Conservation (phyloP, 2,888 invertebrate genomes). For the Anoncus sp. region DNA sequence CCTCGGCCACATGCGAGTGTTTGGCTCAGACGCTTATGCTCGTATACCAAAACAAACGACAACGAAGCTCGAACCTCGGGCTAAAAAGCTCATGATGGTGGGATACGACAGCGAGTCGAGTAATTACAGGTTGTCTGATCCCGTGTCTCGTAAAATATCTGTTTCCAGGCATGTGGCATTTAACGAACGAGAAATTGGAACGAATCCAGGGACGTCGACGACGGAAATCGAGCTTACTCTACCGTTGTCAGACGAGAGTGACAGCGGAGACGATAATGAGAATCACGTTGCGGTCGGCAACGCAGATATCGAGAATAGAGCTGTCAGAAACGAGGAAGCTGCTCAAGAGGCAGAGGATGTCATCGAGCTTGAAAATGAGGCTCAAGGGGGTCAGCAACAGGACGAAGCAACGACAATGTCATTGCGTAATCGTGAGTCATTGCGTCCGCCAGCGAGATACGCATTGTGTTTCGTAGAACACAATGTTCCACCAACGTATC, state of each 20-base stretch:
- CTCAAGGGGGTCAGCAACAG: constrained; percentile 1
- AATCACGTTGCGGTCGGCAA: too few relatives aligned
- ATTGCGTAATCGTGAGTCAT: constrained; percentile 33
- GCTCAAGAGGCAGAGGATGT: constrained; percentile 11
- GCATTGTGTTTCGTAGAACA: constrained; percentile 44
- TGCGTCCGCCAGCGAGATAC: constrained; percentile 42
- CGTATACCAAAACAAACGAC: constrained; percentile 65
- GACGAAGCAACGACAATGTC: constrained; percentile 11
- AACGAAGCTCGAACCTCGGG: constrained; percentile 48
- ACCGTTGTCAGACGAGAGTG: constrained; percentile 29
- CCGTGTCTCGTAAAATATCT: constrained; percentile 20
- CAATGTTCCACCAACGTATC: constrained; percentile 32
- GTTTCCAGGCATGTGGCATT: constrained; percentile 30
- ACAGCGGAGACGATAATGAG: constrained; percentile 20
- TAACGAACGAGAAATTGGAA: constrained; percentile 18
- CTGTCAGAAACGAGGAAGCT: constrained; percentile 7
- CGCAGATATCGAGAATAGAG: constrained; percentile 16
- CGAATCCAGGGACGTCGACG: background rate
- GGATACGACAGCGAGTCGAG: constrained; percentile 23
- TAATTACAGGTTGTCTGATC: constrained; percentile 43
- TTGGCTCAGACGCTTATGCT: constrained; percentile 66
- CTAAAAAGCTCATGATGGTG: constrained; percentile 36
- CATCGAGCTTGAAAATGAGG: constrained; percentile 36
- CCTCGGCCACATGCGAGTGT: constrained; percentile 58
- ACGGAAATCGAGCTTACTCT: constrained; percentile 21